phyloP scores from a whole-genome alignment of 2,113 vertebrate genomes.

The Tetrax tetrax region DNA sequence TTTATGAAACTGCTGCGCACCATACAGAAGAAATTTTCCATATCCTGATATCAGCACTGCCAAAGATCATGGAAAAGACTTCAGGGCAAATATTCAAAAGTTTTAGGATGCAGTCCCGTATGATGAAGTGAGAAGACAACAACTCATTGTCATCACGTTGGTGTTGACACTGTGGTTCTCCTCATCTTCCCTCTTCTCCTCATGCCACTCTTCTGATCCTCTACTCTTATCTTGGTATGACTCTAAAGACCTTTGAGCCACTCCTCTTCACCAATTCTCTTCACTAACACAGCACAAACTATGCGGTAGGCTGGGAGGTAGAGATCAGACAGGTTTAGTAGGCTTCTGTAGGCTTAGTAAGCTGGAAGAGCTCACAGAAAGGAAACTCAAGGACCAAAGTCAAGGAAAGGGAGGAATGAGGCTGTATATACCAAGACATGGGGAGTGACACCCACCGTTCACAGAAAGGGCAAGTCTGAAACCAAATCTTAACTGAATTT shows the following conservation, averaged over 20 bases:
- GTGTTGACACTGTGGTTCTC: background rate
- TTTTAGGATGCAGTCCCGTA: background rate
- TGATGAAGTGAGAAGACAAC: background rate
- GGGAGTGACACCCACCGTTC: background rate
- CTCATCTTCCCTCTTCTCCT: background rate
- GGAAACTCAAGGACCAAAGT: background rate
- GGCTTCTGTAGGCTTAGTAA: background rate
- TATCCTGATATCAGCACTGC: background rate
- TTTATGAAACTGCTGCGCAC: background rate
- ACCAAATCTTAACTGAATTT: background rate
- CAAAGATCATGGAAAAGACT: background rate
- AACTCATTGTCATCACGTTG: background rate
- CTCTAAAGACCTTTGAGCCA: background rate
- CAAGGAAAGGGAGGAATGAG: background rate
- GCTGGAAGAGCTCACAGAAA: background rate
- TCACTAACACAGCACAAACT: background rate
- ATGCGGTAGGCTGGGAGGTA: background rate
- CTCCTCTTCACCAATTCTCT: background rate
- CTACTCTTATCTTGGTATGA: background rate
- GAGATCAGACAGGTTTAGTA: background rate
- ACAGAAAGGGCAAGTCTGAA: background rate
- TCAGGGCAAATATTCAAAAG: background rate
- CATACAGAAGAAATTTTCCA: background rate
- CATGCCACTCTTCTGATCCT: rapidly evolving
- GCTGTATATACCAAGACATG: background rate